Evolutionary conservation across 2,797 vertebrate genomes (phyloP), one percentile per base, ranked within the genome.

Genomic region (Lateolabrax maculatus): DNA sequence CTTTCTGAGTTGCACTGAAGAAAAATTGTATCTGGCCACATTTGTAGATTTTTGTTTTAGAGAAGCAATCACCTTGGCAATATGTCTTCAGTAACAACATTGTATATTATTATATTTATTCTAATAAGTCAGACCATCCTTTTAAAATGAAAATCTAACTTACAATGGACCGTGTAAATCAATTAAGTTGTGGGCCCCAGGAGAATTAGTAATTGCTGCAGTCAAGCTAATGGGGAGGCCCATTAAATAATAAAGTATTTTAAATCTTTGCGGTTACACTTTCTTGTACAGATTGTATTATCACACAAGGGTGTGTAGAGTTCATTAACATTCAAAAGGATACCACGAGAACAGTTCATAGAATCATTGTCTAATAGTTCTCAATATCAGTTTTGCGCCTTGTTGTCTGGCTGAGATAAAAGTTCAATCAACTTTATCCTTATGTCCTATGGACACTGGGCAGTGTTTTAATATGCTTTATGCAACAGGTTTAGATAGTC

Each of bases 341-440:
- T 58, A 46, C 12, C 39, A 29, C 63, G n/a, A 39, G 46, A 39
- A 23, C 39, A 80, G 16, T 39, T 62, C 31, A 69, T 61, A 55
- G 9, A 76, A 51, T 67, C 25, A 53, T 34, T 1, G 8, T 61
- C 84, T 85, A 84, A 91, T 49, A 68, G 67, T 74, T 69, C 21
- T 51, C 55, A 66, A 51, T 87, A 89, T 93, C 83, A 80, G 80
- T 29, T 71, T 43, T 46, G 37, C 23, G 77, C 31, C n/a, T 79
- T 71, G 43, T 80, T 80, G 75, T 82, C 71, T 86, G 51, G 27
- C 18, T 58, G 7, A 84, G 77, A 92, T 91, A 85, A 87, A 88
- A 55, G 48, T 75, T 19, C 12, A 51, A 57, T 34, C 62, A 46
- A 75, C 83, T 53, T 89, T 88, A 84, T 66, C 55, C 63, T 27